Evolutionary conservation across 2,113 vertebrate species (phyloP).

Genomic region (Hippocampus comes): DNA sequence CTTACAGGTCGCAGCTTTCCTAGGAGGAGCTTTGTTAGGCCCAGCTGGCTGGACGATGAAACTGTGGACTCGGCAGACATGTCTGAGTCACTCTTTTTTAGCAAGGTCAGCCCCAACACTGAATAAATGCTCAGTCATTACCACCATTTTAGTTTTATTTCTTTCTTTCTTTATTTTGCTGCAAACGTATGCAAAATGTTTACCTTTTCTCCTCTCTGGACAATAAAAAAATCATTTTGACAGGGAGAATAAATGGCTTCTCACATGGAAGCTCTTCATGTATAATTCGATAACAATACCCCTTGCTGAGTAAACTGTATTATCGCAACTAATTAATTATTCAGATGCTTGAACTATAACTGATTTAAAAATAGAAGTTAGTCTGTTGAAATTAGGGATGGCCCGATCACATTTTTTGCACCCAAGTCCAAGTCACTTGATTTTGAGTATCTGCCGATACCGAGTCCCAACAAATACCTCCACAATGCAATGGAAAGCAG

Average conservation of each 20-base stretch:
- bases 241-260: background rate
- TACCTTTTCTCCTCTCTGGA: background rate
- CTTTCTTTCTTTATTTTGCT: background rate
- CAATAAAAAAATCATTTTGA: background rate
- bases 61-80: conserved; percentile 79
- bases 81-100: conserved; percentile 87
- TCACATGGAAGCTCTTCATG: background rate
- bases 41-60: conserved; percentile 90
- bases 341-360: too few species aligned
- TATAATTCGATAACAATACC: background rate
- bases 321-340: background rate
- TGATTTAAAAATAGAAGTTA: too few species aligned
- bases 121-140: background rate
- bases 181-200: background rate
- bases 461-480: too few species aligned
- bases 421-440: too few species aligned
- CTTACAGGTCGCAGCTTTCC: conserved; percentile 65
- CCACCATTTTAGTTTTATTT: background rate
- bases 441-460: too few species aligned
- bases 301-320: background rate
- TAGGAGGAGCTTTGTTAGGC: conserved; percentile 83
- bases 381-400: too few species aligned
- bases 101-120: conserved; percentile 75
- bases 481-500: too few species aligned
- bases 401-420: too few species aligned